phyloP scores from a whole-genome alignment of 2,113 vertebrate genomes.

The Dicaeum eximium region DNA sequence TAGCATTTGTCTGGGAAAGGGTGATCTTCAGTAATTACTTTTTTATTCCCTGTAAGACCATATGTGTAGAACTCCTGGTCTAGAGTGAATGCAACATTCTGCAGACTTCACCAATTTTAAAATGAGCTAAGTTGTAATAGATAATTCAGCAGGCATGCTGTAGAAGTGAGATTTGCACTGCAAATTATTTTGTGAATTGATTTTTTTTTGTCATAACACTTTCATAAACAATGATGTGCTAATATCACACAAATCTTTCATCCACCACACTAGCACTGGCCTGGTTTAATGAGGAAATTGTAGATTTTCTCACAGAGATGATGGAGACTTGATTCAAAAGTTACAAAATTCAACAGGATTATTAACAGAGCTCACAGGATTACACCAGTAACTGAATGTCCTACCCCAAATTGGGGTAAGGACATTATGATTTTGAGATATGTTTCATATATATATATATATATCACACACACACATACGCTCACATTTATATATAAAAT shows the following conservation, averaged over 20 bases:
- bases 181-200: slow-evolving; percentile 6
- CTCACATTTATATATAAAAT: neutral
- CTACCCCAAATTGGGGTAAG: too few species aligned
- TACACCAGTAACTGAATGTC: neutral
- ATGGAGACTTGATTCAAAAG: neutral
- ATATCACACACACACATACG: neutral
- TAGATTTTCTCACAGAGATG: neutral
- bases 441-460: neutral
- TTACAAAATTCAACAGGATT: neutral
- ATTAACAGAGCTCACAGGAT: neutral
- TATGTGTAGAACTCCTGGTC: neutral
- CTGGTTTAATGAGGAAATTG: neutral
- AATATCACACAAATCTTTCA: neutral
- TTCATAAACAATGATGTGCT: neutral
- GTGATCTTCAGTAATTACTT: slow-evolving; percentile 62
- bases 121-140: slow-evolving; percentile 56
- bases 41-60: slow-evolving; percentile 15
- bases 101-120: slow-evolving; percentile 44
- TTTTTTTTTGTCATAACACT: neutral
- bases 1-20: slow-evolving; percentile 22
- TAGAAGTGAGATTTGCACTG: neutral
- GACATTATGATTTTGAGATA: neutral
- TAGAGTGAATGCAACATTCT: slow-evolving; percentile 16
- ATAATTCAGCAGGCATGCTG: slow-evolving; percentile 12
- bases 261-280: neutral